phyloP scores from a whole-genome alignment of 2,797 vertebrate genomes.

The Microchirus variegatus region DNA sequence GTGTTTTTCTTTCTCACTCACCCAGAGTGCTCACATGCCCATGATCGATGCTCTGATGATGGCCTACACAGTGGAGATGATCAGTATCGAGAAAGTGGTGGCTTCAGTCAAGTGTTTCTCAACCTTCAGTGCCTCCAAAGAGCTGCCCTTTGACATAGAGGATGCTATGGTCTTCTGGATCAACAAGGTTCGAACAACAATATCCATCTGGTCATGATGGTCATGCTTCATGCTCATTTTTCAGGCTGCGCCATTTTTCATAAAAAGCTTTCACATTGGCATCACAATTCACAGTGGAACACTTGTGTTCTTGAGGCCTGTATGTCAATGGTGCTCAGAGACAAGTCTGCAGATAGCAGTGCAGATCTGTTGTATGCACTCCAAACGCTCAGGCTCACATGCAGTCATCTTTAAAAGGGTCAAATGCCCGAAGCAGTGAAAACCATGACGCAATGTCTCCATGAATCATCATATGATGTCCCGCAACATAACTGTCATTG shows the following conservation, averaged over 20 bases:
- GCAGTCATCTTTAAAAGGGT: constrained; percentile 21
- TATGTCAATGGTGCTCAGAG: neutral
- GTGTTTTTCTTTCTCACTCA: constrained; percentile 18
- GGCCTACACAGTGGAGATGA: constrained; percentile 99
- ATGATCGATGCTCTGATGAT: constrained; percentile 99
- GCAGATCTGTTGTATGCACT: neutral
- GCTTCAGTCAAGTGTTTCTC: constrained; percentile 96
- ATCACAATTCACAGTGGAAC: neutral
- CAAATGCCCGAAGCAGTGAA: constrained; percentile 30
- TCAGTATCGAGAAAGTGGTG: constrained; percentile 99
- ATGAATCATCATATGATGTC: constrained; percentile 24
- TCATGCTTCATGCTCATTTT: too few species aligned
- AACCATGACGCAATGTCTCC: constrained; percentile 16
- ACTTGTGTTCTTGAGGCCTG: constrained; percentile 11
- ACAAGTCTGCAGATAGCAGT: neutral
- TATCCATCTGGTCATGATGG: too few species aligned
- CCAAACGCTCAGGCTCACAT: neutral
- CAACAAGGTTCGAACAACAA: constrained; percentile 88
- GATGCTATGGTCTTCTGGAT: constrained; percentile 99
- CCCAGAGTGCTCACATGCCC: constrained; percentile 94
- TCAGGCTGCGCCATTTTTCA: too few species aligned
- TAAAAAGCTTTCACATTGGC: too few species aligned
- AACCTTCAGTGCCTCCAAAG: constrained; percentile 97
- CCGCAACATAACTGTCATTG: constrained; percentile 7
- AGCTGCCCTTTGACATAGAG: constrained; percentile 96